Conservation (phyloP, 2,113 vertebrate species). For the Butorides virescens region DNA sequence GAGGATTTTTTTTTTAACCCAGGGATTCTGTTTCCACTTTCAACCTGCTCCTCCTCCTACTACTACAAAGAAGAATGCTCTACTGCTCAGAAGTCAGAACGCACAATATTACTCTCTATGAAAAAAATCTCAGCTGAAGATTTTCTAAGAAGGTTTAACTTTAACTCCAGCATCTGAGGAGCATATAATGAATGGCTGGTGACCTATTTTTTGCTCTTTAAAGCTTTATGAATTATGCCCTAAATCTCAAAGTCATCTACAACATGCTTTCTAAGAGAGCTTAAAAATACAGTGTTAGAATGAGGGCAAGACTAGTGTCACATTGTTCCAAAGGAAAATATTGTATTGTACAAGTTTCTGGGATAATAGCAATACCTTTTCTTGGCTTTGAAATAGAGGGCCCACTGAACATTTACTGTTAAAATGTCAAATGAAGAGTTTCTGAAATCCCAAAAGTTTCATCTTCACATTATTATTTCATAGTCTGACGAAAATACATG, state of each 20-base stretch:
- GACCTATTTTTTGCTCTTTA: constrained; percentile 37
- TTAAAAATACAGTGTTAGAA: constrained; percentile 30
- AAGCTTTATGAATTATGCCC: constrained; percentile 19
- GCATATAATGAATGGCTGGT: background rate
- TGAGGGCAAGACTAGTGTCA: constrained; percentile 3
- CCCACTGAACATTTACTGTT: background rate
- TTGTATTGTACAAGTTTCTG: background rate
- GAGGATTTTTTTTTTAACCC: background rate
- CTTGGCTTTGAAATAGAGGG: background rate
- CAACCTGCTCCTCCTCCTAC: background rate
- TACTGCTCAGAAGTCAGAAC: background rate
- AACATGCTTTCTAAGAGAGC: background rate
- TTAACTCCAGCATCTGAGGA: background rate
- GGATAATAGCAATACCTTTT: background rate
- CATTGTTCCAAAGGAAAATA: constrained; percentile 24
- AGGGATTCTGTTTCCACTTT: background rate
- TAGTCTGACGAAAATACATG: background rate
- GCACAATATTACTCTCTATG: background rate
- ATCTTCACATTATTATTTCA: background rate
- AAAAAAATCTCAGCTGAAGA: background rate
- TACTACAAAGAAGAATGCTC: rapidly evolving
- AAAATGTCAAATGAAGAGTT: constrained; percentile 24
- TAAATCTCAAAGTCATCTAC: constrained; percentile 18
- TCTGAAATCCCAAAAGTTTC: constrained; percentile 7
- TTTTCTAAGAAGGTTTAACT: background rate